These are phyloP conservation scores for Nyctereutes procyonoides DNA, from an alignment of 2,113 vertebrate species.

Conservation along the genomic window DNA sequence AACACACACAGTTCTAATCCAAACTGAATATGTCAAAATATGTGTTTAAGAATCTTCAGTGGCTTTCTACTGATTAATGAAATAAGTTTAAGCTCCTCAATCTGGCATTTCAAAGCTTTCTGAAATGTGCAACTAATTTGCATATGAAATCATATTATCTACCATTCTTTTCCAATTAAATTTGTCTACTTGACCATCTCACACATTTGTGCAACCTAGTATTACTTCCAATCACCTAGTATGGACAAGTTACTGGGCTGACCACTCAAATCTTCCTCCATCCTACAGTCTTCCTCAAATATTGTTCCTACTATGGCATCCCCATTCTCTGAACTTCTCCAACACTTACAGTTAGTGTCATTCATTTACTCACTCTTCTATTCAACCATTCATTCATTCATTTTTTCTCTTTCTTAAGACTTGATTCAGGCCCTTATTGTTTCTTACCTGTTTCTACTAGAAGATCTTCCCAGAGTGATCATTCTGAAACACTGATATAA, in stretches of 20 bases:
- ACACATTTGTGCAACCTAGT: neutral
- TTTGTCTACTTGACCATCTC: neutral
- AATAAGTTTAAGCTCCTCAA: constrained; percentile 11
- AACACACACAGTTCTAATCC: neutral
- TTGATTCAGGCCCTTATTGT: neutral
- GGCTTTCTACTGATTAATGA: constrained; percentile 10
- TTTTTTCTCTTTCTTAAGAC: neutral
- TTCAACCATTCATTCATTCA: neutral
- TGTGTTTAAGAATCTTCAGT: neutral
- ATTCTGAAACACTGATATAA: neutral
- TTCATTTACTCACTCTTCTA: neutral
- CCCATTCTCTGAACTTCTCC: neutral
- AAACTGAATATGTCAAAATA: constrained; percentile 41
- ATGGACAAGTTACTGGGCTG: neutral
- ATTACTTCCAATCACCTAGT: neutral
- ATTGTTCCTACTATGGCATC: neutral
- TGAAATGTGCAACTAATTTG: neutral
- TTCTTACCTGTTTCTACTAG: neutral
- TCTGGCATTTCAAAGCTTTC: constrained; percentile 25
- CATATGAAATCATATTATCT: constrained; percentile 21
- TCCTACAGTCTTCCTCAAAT: neutral
- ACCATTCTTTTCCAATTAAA: neutral
- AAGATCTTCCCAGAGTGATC: neutral
- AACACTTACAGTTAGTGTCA: neutral
- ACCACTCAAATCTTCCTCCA: neutral